Evolutionary conservation across 2,888 invertebrate genomes (phyloP).

Genomic region (Volucella inflata): DNA sequence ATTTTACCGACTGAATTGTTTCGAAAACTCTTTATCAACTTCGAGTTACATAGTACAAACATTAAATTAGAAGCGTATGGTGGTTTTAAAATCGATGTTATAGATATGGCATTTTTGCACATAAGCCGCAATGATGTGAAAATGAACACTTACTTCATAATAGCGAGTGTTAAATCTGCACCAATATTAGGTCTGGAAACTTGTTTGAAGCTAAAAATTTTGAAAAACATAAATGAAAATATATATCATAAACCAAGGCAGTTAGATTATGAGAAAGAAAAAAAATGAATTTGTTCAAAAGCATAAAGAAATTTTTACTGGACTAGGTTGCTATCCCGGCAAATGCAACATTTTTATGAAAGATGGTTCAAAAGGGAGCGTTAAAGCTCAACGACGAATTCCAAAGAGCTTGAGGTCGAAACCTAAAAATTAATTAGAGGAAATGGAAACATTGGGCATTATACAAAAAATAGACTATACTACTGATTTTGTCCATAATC

Average conservation of each 20-base stretch:
- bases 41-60: slow-evolving; percentile 6
- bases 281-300: slow-evolving; percentile 8
- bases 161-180: slow-evolving; percentile 10
- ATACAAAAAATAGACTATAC: slow-evolving; percentile 23
- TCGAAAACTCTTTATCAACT: not conserved
- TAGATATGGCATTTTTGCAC: slow-evolving; percentile 1
- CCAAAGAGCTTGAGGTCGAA: slow-evolving; percentile 20
- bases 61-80: slow-evolving; percentile 18
- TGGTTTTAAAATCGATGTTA: slow-evolving; percentile 17
- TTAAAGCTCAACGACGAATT: slow-evolving; percentile 22
- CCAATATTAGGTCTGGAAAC: slow-evolving; percentile 30
- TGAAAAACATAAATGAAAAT: slow-evolving; percentile 1
- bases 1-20: slow-evolving; percentile 16
- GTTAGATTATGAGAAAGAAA: slow-evolving; percentile 11
- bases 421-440: slow-evolving; percentile 11
- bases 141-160: not conserved
- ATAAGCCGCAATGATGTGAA: slow-evolving; percentile 4
- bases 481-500: slow-evolving; percentile 84
- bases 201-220: slow-evolving; percentile 6
- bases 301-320: slow-evolving; percentile 19
- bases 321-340: slow-evolving; percentile 24
- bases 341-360: slow-evolving; percentile 29
- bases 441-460: slow-evolving; percentile 22
- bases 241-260: not conserved
- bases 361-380: slow-evolving; percentile 5